These are phyloP conservation scores for Sitobion miscanthi DNA, from an alignment of 1,140 invertebrate genomes.

Conservation along the genomic window DNA sequence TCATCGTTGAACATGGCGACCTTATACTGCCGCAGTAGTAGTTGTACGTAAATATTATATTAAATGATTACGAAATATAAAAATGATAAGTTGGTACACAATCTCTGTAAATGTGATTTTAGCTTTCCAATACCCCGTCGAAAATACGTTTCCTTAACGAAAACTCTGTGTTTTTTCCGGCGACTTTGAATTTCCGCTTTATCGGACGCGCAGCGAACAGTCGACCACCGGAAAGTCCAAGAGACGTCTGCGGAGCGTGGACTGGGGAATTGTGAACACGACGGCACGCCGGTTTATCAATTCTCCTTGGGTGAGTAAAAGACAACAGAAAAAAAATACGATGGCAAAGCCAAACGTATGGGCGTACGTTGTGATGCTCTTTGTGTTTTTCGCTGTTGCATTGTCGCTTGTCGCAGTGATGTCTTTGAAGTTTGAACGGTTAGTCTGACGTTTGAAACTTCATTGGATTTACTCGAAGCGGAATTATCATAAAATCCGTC, in stretches of 20 bases:
- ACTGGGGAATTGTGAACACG: not conserved
- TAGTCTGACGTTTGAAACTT: not conserved
- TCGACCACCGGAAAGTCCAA: not conserved
- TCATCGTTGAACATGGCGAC: slow-evolving; percentile 2
- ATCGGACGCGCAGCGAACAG: not conserved
- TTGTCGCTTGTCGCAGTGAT: not conserved
- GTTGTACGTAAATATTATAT: not conserved
- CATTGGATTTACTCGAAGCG: slow-evolving; percentile 34
- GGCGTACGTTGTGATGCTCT: slow-evolving; percentile 39
- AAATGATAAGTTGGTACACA: slow-evolving; percentile 9
- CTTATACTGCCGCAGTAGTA: not conserved
- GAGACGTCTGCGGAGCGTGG: not conserved
- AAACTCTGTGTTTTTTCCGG: not conserved
- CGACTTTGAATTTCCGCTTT: not conserved
- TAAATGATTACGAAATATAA: not conserved
- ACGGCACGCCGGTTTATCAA: slow-evolving; percentile 6
- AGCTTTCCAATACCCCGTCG: not conserved
- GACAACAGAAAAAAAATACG: not conserved
- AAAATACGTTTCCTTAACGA: not conserved
- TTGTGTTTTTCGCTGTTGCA: not conserved
- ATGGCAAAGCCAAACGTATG: not conserved
- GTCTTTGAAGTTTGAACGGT: slow-evolving; percentile 34
- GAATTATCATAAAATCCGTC: not conserved
- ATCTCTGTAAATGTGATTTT: not conserved
- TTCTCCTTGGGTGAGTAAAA: slow-evolving; percentile 55